A percentile compares a stretch with the other conserved stretches of the same genome.
phyloP scores from a whole-genome alignment of 1,140 invertebrate genomes.

The Ceratosolen fusciceps region DNA sequence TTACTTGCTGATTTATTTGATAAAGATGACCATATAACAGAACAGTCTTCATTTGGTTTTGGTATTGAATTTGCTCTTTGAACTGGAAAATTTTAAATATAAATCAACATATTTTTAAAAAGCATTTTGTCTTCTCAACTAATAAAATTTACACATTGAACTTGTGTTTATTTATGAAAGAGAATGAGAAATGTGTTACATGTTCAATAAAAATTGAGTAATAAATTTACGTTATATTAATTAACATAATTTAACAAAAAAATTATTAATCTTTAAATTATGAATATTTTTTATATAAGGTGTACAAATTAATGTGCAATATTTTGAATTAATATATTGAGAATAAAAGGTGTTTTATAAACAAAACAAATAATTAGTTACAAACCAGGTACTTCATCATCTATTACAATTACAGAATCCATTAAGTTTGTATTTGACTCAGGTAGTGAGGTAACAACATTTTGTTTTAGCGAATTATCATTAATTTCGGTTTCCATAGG shows the following conservation, averaged over 20 bases:
- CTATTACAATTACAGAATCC: slow-evolving; percentile 41
- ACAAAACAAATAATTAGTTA: neutral
- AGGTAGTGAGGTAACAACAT: neutral
- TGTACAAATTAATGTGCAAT: too few species aligned
- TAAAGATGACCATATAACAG: slow-evolving; percentile 44
- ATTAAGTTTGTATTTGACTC: neutral
- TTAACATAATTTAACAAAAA: neutral
- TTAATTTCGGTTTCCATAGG: neutral
- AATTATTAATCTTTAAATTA: neutral
- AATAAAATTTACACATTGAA: neutral
- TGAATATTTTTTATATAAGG: too few species aligned
- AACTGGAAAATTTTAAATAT: slow-evolving; percentile 23
- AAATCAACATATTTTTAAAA: slow-evolving; percentile 1
- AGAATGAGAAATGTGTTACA: slow-evolving; percentile 2
- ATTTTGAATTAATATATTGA: neutral
- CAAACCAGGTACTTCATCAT: slow-evolving; percentile 41
- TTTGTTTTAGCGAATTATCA: neutral
- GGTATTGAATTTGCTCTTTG: neutral
- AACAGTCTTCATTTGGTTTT: slow-evolving; percentile 36
- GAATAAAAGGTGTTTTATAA: neutral
- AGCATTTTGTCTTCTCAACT: neutral
- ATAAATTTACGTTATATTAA: neutral
- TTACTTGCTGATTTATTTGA: slow-evolving; percentile 5
- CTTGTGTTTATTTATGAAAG: too few species aligned
- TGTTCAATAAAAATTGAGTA: neutral